Evolutionary conservation across 2,888 invertebrate genomes (phyloP).

Genomic region (Abrostola triplasia): DNA sequence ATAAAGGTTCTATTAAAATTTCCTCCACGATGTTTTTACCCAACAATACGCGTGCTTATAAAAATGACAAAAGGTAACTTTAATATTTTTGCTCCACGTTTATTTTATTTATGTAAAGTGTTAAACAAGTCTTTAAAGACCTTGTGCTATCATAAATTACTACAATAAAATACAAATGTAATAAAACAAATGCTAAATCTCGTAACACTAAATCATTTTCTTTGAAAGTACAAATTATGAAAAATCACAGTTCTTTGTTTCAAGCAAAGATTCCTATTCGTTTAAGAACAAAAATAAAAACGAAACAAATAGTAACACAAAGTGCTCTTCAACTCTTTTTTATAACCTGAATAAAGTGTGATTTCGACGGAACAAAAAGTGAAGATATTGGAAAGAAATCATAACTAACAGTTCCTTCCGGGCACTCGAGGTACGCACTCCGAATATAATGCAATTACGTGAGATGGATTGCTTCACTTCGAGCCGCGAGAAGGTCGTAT

Average conservation of each 20-base stretch:
- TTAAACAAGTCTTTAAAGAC: no score
- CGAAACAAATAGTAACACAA: conserved; percentile 42
- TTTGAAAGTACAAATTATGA: conserved; percentile 15
- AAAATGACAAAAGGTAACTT: no score
- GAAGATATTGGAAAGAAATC: conserved; percentile 68
- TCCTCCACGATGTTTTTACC: no score
- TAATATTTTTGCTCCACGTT: no score
- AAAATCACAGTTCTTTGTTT: conserved; percentile 35
- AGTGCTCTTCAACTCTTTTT: conserved; percentile 53
- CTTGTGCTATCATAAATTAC: background rate
- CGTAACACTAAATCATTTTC: conserved; percentile 1
- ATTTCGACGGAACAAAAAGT: conserved; percentile 54
- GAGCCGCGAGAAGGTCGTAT: conserved; percentile 69
- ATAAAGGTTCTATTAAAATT: no score
- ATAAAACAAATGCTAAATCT: conserved; percentile 1
- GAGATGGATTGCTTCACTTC: conserved; percentile 76
- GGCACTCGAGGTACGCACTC: conserved; percentile 68
- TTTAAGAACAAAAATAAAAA: conserved; percentile 28
- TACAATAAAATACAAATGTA: background rate
- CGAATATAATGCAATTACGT: conserved; percentile 80
- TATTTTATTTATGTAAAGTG: no score
- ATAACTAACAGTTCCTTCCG: conserved; percentile 66
- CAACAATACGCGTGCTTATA: no score
- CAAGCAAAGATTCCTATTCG: conserved; percentile 27
- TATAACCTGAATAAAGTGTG: conserved; percentile 51